These are phyloP conservation scores for Meda fulgida DNA, from an alignment of 2,797 vertebrate genomes.

Conservation along the genomic window DNA sequence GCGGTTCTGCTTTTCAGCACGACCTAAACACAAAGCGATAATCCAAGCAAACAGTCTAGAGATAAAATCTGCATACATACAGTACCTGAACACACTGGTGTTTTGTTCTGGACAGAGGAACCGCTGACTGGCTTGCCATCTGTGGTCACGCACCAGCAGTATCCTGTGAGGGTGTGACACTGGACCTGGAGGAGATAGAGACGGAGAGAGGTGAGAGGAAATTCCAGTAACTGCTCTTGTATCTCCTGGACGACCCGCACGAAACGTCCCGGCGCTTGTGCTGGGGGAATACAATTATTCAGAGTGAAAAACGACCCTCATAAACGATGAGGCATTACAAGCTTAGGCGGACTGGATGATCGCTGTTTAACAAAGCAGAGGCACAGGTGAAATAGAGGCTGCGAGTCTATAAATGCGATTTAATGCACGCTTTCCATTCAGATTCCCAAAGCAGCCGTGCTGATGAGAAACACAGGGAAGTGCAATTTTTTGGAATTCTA, in stretches of 20 bases:
- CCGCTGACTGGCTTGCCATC: conserved; percentile 98
- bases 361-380: conserved; percentile 41
- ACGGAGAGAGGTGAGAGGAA: conserved; percentile 39
- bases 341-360: conserved; percentile 42
- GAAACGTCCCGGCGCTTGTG: conserved; percentile 18
- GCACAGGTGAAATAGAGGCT: conserved; percentile 28
- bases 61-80: conserved; percentile 56
- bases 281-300: conserved; percentile 33
- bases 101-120: conserved; percentile 98
- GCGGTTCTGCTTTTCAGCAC: conserved; percentile 35
- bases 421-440: conserved; percentile 45
- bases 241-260: conserved; percentile 31
- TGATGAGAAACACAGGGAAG: conserved; percentile 44
- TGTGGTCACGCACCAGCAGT: conserved; percentile 97
- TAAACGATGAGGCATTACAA: conserved; percentile 32
- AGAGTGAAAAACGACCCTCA: conserved; percentile 18
- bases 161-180: conserved; percentile 97
- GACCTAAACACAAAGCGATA: conserved; percentile 48
- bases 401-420: conserved; percentile 42
- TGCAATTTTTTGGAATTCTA: conserved; percentile 28
- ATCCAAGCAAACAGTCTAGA: conserved; percentile 52
- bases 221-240: conserved; percentile 4
- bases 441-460: conserved; percentile 37
- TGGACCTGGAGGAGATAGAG: conserved; percentile 85
- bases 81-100: conserved; percentile 99